Evolutionary conservation across 1,140 invertebrate species (phyloP).

Genomic region (Lutraria rhynchaena): DNA sequence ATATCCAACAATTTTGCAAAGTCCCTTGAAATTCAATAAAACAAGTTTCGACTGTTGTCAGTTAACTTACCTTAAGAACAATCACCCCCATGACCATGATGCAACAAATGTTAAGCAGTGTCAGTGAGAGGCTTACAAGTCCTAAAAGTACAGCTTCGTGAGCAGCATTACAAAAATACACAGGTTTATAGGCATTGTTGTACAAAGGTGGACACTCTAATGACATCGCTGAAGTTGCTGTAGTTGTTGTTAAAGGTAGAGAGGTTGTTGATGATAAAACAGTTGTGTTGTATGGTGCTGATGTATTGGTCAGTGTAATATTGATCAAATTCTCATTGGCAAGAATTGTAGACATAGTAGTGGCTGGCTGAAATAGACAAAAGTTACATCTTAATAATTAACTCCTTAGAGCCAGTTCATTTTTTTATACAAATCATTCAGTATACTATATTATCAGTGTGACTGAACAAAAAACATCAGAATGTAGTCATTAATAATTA

Average conservation of each 20-base stretch:
- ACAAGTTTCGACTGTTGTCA: too few species aligned
- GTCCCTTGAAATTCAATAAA: too few species aligned
- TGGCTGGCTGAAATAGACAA: not conserved
- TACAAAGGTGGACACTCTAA: slow-evolving; percentile 65
- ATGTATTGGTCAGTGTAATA: not conserved
- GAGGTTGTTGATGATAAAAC: not conserved
- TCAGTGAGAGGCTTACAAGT: slow-evolving; percentile 90
- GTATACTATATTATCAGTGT: too few species aligned
- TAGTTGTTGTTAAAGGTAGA: not conserved
- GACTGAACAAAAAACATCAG: too few species aligned
- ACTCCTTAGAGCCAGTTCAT: too few species aligned
- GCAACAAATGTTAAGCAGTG: slow-evolving; percentile 91
- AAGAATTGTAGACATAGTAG: not conserved
- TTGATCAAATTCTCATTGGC: not conserved
- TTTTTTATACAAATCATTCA: too few species aligned
- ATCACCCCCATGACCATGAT: slow-evolving; percentile 92
- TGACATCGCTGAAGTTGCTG: not conserved
- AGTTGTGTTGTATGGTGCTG: not conserved
- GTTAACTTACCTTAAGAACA: slow-evolving; percentile 88
- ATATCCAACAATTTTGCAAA: too few species aligned
- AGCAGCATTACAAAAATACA: slow-evolving; percentile 76
- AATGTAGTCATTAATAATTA: too few species aligned
- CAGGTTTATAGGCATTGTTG: slow-evolving; percentile 75
- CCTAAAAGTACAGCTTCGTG: slow-evolving; percentile 91
- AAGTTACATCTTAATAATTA: too few species aligned